Conservation (phyloP, 2,888 invertebrate species). For the Vandiemenella viatica region DNA sequence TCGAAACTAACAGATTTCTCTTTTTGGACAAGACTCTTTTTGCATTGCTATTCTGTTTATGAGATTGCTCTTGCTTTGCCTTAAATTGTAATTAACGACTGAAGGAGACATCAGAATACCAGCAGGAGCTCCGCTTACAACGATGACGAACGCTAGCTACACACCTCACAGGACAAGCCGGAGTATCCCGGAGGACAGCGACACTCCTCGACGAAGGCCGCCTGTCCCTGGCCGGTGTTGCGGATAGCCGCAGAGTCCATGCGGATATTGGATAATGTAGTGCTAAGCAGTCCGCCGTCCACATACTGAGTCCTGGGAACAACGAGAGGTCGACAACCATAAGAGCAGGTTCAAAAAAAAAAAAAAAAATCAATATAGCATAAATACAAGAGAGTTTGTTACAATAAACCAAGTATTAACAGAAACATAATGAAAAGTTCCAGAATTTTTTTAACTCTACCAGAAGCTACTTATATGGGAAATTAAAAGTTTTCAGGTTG, state of each 20-base stretch:
- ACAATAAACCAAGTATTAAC: too few species aligned
- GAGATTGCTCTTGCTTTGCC: not conserved
- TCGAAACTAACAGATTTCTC: too few species aligned
- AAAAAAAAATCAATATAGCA: too few species aligned
- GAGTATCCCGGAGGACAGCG: conserved; percentile 68
- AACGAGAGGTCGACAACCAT: not conserved
- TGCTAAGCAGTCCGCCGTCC: conserved; percentile 49
- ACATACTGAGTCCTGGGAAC: conserved; percentile 45
- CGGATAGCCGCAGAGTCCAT: conserved; percentile 67
- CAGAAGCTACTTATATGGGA: too few species aligned
- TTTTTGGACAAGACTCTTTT: too few species aligned
- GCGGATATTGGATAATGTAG: conserved; percentile 53
- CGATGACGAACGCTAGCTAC: too few species aligned
- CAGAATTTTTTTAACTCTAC: too few species aligned
- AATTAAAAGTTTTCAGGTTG: too few species aligned
- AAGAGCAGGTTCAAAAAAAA: too few species aligned
- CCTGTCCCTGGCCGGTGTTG: conserved; percentile 61
- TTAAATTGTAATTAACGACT: not conserved
- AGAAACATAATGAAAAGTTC: too few species aligned
- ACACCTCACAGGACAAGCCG: conserved; percentile 75
- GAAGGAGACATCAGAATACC: not conserved
- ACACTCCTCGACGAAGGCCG: conserved; percentile 79
- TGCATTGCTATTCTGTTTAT: too few species aligned
- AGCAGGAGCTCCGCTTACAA: not conserved
- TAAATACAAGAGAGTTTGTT: too few species aligned